Evolutionary conservation across 2,888 invertebrate species (phyloP).

Genomic region (Habrosyne pyritoides): DNA sequence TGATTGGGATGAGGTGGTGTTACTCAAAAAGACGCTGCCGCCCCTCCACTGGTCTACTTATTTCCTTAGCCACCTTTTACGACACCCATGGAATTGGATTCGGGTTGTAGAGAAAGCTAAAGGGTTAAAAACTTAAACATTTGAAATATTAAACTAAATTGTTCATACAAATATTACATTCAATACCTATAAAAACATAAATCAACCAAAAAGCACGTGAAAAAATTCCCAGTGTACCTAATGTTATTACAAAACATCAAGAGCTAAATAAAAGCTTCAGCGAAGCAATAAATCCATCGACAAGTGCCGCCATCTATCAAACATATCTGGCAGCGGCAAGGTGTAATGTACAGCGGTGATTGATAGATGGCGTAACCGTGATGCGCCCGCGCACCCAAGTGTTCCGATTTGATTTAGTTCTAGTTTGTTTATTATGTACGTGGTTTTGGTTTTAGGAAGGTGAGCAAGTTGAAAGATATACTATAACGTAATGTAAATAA

Average conservation of each 20-base stretch:
- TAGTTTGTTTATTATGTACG: constrained; percentile 49
- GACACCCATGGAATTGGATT: no score
- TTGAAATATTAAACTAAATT: no score
- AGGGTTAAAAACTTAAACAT: background rate
- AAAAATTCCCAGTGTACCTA: constrained; percentile 41
- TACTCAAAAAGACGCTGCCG: no score
- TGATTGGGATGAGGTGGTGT: no score
- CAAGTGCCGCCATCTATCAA: constrained; percentile 77
- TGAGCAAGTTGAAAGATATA: background rate
- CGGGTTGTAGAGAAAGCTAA: no score
- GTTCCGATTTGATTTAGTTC: constrained; percentile 47
- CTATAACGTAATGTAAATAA: background rate
- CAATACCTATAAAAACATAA: constrained; percentile 34
- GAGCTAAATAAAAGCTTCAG: constrained; percentile 66
- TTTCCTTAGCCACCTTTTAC: no score
- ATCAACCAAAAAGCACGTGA: constrained; percentile 31
- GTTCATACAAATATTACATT: no score
- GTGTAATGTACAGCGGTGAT: constrained; percentile 71
- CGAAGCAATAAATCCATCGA: constrained; percentile 64
- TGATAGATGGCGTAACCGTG: constrained; percentile 73
- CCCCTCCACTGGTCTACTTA: no score
- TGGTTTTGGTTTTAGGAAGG: constrained; percentile 23
- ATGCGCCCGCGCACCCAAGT: constrained; percentile 46
- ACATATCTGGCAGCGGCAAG: constrained; percentile 56
- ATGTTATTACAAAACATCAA: constrained; percentile 67